Percentiles rank a stretch among this genome's conserved stretches.
Evolutionary conservation across 1,140 invertebrate species (phyloP).

Genomic region (Pseudomyrmex gracilis): DNA sequence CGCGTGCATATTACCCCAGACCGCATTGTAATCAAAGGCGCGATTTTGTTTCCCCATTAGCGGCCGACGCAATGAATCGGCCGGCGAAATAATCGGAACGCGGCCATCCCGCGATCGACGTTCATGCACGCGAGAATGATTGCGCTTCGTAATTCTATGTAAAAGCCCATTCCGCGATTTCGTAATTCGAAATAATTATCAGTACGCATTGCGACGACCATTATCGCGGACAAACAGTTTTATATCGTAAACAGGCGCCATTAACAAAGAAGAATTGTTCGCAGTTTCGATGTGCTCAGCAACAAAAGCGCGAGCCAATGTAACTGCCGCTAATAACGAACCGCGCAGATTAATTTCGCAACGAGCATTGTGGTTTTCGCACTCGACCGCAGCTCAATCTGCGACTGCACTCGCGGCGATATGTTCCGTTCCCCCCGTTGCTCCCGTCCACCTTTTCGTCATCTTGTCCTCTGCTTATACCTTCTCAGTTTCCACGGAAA

Average conservation of each 20-base stretch:
- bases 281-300: slow-evolving; percentile 71
- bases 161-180: slow-evolving; percentile 77
- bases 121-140: slow-evolving; percentile 73
- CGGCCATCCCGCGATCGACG: slow-evolving; percentile 70
- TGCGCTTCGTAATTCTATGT: slow-evolving; percentile 72
- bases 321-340: slow-evolving; percentile 74
- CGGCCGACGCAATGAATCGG: slow-evolving; percentile 61
- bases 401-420: slow-evolving; percentile 43
- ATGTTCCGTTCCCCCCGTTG: neutral
- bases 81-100: slow-evolving; percentile 68
- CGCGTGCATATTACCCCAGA: slow-evolving; percentile 36
- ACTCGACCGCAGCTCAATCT: slow-evolving; percentile 67
- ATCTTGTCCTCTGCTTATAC: neutral
- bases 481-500: neutral
- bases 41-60: slow-evolving; percentile 68
- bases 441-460: neutral
- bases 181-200: slow-evolving; percentile 77
- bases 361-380: slow-evolving; percentile 58
- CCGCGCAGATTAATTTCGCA: slow-evolving; percentile 74
- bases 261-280: slow-evolving; percentile 76
- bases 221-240: slow-evolving; percentile 76
- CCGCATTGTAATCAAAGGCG: slow-evolving; percentile 47
- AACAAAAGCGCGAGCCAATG: slow-evolving; percentile 74
- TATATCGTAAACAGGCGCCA: slow-evolving; percentile 76
- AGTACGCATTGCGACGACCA: slow-evolving; percentile 74